Evolutionary conservation across 1,140 invertebrate genomes (phyloP).

Genomic region (Drosophila aff.): DNA sequence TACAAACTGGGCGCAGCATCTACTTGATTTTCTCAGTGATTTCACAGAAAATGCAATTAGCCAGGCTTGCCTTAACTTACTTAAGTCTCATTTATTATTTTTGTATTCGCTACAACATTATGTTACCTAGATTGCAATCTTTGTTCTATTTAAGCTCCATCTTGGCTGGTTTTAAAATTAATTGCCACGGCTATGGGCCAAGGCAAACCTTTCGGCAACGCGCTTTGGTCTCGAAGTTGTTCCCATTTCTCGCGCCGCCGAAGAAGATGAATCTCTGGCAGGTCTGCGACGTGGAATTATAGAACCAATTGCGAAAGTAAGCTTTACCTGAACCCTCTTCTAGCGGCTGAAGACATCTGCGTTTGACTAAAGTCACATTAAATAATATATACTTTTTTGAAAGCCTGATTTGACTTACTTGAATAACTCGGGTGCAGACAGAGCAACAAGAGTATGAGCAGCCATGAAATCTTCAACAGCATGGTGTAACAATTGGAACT

Average conservation of each 20-base stretch:
- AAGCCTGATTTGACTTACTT: neutral
- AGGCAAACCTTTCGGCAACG: constrained; percentile 21
- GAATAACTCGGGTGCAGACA: neutral
- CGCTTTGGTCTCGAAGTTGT: constrained; percentile 26
- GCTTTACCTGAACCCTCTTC: constrained; percentile 10
- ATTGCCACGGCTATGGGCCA: neutral
- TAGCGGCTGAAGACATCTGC: constrained; percentile 14
- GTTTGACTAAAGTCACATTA: neutral
- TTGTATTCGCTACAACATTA: constrained; percentile 1
- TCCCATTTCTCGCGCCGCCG: constrained; percentile 23
- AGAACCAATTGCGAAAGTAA: constrained; percentile 23
- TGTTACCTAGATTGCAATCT: constrained; percentile 21
- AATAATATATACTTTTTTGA: neutral
- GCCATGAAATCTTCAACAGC: constrained; percentile 3
- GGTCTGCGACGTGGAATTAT: constrained; percentile 23
- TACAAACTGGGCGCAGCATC: constrained; percentile 70
- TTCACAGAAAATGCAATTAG: constrained; percentile 57
- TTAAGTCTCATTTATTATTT: constrained; percentile 42
- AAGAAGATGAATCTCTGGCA: constrained; percentile 33
- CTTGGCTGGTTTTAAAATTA: neutral
- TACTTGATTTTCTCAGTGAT: constrained; percentile 45
- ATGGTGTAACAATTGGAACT: constrained; percentile 12
- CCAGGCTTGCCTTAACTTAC: constrained; percentile 17
- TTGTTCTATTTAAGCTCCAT: constrained; percentile 21
- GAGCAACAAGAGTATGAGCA: constrained; percentile 6